A percentile compares a stretch with the other conserved stretches of the same genome.
Conservation (phyloP, 2,113 vertebrate genomes). For the Neotoma lepida region DNA sequence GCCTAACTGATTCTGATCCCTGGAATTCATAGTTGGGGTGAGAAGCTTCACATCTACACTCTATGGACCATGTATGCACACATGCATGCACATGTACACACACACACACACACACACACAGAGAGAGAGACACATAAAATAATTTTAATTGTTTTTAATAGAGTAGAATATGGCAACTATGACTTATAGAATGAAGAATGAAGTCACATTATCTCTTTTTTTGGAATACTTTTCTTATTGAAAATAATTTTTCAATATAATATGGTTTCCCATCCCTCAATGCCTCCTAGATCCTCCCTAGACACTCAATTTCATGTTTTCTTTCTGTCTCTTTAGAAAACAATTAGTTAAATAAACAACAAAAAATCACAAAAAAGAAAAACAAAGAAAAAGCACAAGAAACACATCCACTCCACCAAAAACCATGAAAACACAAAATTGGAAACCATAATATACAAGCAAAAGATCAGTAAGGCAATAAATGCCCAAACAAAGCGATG, state of each 20-base stretch:
- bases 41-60: not conserved
- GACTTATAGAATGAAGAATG: not conserved
- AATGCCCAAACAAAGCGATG: not conserved
- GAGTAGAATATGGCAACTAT: not conserved
- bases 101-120: not conserved
- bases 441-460: not conserved
- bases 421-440: not conserved
- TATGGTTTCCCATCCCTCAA: not conserved
- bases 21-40: too few relatives aligned
- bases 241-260: not conserved
- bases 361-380: not conserved
- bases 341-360: not conserved
- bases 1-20: not conserved
- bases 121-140: too few relatives aligned
- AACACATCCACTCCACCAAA: not conserved
- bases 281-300: not conserved
- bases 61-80: too few relatives aligned
- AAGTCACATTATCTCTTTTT: slow-evolving; percentile 25
- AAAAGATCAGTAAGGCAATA: not conserved
- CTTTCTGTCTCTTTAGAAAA: not conserved
- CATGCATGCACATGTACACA: not conserved
- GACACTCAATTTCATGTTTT: not conserved
- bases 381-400: not conserved
- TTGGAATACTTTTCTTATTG: not conserved
- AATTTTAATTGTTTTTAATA: not conserved